Evolutionary conservation across 2,113 vertebrate species (phyloP), one percentile per base, ranked within the genome.

Genomic region (Pseudopipra pipra): DNA sequence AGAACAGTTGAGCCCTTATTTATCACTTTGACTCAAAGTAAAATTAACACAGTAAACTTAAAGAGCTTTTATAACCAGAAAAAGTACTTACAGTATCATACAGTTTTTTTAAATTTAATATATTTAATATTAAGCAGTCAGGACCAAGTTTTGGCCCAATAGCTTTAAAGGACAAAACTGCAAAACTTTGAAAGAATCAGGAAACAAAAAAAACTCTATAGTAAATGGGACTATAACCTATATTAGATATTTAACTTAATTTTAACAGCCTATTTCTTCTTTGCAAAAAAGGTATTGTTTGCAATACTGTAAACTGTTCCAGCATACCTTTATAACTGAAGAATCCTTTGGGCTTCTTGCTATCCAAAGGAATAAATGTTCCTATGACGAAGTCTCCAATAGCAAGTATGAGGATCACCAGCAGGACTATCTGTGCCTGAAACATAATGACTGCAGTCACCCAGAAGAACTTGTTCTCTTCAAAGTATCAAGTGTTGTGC

Each of bases 351-450:
- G 98, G 41, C 95, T 99, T 98, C 97, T 99, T 99, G 49, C 96
- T 97, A 30, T 99, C 98, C 55, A 99, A 24, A 56, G 98, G 95
- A 95, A 99, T 99, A 96, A 99, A 99, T 31, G 98, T 98, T 91
- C 99, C 99, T 66, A 99, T 99, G 65, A 99, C 97, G 85, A 99
- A 99, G 97, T 99, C 99, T 91, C 97, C 95, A 89, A 99, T 99
- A 66, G 99, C 99, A 54, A 98, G 78, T 73, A 99, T 88, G 23
- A 99, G 98, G 93, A 99, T 99, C 87, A 99, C 62, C 71, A 99
- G 96, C 73, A 99, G 97, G 93, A 99, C 98, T 96, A 99, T 99
- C 97, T 99, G 99, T 68, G 99, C 99, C 99, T 98, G 95, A 70
- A 98, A 98, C 97, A 87, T 28, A 97, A 89, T 78, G 80, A 74